Percentiles rank a stretch among this genome's conserved stretches.
These are phyloP conservation scores for Euborellia annulipes DNA, from an alignment of 1,140 invertebrate genomes.

Conservation along the genomic window DNA sequence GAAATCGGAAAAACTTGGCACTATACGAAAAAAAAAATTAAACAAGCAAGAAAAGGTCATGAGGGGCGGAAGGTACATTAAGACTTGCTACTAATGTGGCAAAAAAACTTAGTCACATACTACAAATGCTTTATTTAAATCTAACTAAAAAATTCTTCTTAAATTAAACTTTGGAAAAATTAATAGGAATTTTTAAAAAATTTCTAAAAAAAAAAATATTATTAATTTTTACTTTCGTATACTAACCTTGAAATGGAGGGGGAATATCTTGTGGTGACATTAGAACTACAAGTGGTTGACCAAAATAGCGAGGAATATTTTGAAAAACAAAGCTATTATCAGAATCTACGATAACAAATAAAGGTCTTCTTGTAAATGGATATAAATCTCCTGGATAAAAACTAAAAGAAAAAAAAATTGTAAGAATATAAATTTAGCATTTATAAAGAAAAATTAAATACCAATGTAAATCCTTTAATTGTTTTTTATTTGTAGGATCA, in stretches of 20 bases:
- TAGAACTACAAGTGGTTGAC: slow-evolving; percentile 83
- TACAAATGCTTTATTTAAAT: too few species aligned
- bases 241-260: slow-evolving; percentile 65
- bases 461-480: slow-evolving; percentile 64
- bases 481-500: slow-evolving; percentile 44
- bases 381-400: slow-evolving; percentile 87
- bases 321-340: slow-evolving; percentile 91
- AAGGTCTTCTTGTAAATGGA: slow-evolving; percentile 78
- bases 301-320: slow-evolving; percentile 82
- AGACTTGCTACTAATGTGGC: too few species aligned
- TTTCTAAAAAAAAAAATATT: too few species aligned
- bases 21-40: too few species aligned
- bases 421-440: not conserved
- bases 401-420: slow-evolving; percentile 28
- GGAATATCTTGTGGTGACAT: slow-evolving; percentile 89
- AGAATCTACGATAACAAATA: slow-evolving; percentile 88
- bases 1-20: too few species aligned
- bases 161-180: too few species aligned
- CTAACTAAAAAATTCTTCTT: too few species aligned
- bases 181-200: too few species aligned
- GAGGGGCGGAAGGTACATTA: too few species aligned
- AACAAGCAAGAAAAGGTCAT: too few species aligned
- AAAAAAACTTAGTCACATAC: too few species aligned
- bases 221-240: too few species aligned
- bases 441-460: slow-evolving; percentile 18